phyloP scores from a whole-genome alignment of 2,113 vertebrate genomes.

The Arvicanthis niloticus region DNA sequence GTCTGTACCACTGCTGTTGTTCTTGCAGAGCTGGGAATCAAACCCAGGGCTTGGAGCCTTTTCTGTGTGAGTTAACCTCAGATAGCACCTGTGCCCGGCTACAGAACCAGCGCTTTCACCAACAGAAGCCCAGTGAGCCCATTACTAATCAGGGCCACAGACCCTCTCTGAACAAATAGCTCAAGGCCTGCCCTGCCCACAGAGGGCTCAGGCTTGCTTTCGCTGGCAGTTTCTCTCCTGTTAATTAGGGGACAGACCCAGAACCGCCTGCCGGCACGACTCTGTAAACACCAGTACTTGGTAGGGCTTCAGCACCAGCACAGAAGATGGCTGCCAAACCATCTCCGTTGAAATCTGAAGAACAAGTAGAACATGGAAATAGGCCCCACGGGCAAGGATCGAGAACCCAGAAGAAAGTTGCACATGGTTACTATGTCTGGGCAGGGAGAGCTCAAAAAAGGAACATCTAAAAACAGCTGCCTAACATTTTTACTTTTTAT shows the following conservation, averaged over 20 bases:
- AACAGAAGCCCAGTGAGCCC: not conserved
- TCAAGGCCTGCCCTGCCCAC: not conserved
- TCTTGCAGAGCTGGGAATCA: not conserved
- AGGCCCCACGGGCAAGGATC: not conserved
- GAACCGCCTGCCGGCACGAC: not conserved
- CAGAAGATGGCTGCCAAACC: not conserved
- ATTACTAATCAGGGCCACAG: accelerated
- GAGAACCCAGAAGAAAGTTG: not conserved
- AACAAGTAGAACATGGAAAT: not conserved
- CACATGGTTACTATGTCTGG: not conserved
- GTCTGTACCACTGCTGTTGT: not conserved
- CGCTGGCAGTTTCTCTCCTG: not conserved
- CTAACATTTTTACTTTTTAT: not conserved
- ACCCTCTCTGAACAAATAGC: not conserved
- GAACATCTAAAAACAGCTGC: constrained; percentile 16
- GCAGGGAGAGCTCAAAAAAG: not conserved
- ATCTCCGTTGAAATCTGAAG: not conserved
- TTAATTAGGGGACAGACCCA: not conserved
- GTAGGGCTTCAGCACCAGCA: not conserved
- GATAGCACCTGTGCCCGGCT: not conserved
- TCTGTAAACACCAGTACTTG: not conserved
- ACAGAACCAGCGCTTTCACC: not conserved
- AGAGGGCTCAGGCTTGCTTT: not conserved
- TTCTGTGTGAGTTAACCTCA: not conserved
- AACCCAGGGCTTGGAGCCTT: not conserved